Evolutionary conservation across 2,113 vertebrate species (phyloP).

Genomic region (Dermatemys mawii): DNA sequence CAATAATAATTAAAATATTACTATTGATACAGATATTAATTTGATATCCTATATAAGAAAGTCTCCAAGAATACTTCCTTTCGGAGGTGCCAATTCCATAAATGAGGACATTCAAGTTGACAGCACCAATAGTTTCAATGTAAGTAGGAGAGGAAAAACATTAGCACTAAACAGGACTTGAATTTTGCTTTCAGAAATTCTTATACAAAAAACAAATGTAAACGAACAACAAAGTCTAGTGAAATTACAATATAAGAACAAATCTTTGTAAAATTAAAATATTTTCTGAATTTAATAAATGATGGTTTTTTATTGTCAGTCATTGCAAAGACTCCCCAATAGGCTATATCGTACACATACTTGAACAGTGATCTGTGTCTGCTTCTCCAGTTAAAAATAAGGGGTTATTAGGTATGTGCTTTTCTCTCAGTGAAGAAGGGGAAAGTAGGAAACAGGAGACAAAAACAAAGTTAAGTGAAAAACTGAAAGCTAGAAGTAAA

Average conservation of each 20-base stretch:
- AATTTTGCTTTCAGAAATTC: background rate
- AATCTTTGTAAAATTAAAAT: background rate
- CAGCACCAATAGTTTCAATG: background rate
- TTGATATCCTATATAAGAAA: background rate
- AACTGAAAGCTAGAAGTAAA: too few species aligned
- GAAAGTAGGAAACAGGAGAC: too few species aligned
- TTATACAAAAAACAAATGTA: background rate
- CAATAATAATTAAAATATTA: background rate
- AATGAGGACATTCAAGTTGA: background rate
- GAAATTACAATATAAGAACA: background rate
- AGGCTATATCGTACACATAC: too few species aligned
- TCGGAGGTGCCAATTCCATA: background rate
- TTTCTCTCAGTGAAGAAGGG: too few species aligned
- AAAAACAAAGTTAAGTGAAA: too few species aligned
- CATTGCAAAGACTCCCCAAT: background rate
- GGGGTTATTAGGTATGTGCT: too few species aligned
- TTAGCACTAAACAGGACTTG: background rate
- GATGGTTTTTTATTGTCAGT: too few species aligned
- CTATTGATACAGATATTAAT: background rate
- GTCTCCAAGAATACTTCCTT: background rate
- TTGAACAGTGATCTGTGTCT: too few species aligned
- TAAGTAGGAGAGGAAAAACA: background rate
- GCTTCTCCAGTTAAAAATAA: too few species aligned
- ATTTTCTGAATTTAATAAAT: background rate
- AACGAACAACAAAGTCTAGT: background rate